Evolutionary conservation across 1,140 invertebrate genomes (phyloP).

Genomic region (Colletes gigas): DNA sequence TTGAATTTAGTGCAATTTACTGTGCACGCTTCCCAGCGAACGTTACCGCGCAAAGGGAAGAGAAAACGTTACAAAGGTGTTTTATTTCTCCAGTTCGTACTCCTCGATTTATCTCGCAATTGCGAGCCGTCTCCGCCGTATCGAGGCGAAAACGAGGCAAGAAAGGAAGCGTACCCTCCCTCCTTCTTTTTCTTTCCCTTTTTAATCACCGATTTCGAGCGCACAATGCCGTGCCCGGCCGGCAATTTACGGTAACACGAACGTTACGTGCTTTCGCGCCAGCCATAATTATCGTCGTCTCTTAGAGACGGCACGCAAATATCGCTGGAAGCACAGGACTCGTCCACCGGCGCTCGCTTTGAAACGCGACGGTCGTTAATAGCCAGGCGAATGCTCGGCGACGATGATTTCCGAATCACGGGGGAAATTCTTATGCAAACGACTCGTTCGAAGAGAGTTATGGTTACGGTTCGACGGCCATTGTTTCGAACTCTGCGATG

Average conservation of each 20-base stretch:
- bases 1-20: no score
- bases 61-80: not conserved
- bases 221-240: slow-evolving; percentile 48
- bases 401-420: not conserved
- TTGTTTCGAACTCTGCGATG: no score
- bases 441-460: no score
- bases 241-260: slow-evolving; percentile 52
- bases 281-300: slow-evolving; percentile 57
- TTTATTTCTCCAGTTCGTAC: not conserved
- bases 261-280: slow-evolving; percentile 62
- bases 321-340: slow-evolving; percentile 4
- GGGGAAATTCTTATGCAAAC: not conserved
- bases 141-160: not conserved
- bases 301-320: slow-evolving; percentile 47
- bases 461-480: no score
- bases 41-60: no score
- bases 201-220: slow-evolving; percentile 52
- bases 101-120: not conserved
- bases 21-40: no score
- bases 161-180: not conserved
- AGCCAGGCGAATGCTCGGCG: not conserved
- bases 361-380: slow-evolving; percentile 26
- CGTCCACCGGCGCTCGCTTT: not conserved
- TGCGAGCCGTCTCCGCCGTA: not conserved
- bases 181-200: slow-evolving; percentile 23